Base-by-base conservation (phyloP, 2,888 invertebrate genomes). In the Nymphalis c-album region DNA sequence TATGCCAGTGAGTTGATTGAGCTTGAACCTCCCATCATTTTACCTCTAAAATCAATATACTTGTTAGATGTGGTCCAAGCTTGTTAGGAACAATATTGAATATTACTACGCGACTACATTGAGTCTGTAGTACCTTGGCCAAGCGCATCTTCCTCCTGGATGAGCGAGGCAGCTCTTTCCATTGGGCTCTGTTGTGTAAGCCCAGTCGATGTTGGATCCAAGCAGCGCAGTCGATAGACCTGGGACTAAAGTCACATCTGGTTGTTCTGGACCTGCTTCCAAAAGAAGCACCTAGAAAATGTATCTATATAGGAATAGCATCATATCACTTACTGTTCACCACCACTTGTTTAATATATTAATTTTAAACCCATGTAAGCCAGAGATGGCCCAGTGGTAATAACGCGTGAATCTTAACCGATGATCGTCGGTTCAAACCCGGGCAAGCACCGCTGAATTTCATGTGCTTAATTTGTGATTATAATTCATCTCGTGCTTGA, bases 1-100 rank as follows among this genome's bases (percentile, higher is more conserved):
- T 94, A 94, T 0, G 93, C 92, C 92, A 95, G 88, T 69, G 93
- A 94, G 81, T 95, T 95, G 31, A 95, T 92, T 4, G 94, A 86
- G 59, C 94, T 94, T 0, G 94, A 93, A 0, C 95, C 95, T 0
- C 95, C 95, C 91, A 95, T 93, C 13, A 93, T 91, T 82, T 93
- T 94, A 1, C 94, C 94, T 64, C 93, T 91, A 74, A 18, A 83
- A 80, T 16, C 55, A 35, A 26, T 31, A 31, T 22, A 13, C 22
- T 20, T 17, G n/a, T 26, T 22, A 53, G n/a, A 13, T 1, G 8
- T 20, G 8, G 7, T 20, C 10, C 3, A 22, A 17, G 10, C 20
- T 10, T 13, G 6, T 1, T 53, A 20, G 5, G 3, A 20, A 53
- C 16, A n/a, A n/a, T n/a, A n/a, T n/a, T n/a, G n/a, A n/a, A n/a